phyloP scores from a whole-genome alignment of 2,888 invertebrate species.

The Aleiodes alternator region DNA sequence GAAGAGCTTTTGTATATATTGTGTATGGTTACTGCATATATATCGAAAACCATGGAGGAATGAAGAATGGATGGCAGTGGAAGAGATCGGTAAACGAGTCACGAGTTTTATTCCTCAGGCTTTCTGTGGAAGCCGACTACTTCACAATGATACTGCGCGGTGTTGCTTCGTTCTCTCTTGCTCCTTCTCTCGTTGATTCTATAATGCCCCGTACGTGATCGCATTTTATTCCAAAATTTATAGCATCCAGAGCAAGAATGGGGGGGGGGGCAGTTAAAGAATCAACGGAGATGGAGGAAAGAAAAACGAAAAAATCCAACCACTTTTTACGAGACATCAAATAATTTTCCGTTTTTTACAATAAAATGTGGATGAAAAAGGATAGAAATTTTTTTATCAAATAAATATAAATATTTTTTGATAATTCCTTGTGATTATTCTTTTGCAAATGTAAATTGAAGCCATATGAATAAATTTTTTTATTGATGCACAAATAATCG shows the following conservation, averaged over 20 bases:
- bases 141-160: background rate
- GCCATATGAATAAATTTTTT: background rate
- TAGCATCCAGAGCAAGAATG: constrained; percentile 53
- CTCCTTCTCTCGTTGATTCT: constrained; percentile 47
- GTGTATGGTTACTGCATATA: constrained; percentile 9
- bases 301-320: constrained; percentile 4
- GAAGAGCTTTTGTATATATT: background rate
- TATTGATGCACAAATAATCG: constrained; percentile 25
- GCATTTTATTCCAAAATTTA: constrained; percentile 67
- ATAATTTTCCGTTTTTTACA: constrained; percentile 30
- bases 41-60: constrained; percentile 21
- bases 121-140: constrained; percentile 32
- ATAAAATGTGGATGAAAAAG: constrained; percentile 35
- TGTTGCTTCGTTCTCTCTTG: constrained; percentile 27
- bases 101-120: constrained; percentile 50
- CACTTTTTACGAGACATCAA: constrained; percentile 52
- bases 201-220: constrained; percentile 60
- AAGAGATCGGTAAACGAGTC: constrained; percentile 55
- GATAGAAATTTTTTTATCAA: background rate
- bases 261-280: constrained; percentile 13
- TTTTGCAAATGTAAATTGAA: background rate
- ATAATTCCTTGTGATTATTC: too few relatives aligned
- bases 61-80: constrained; percentile 28
- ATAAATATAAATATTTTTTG: constrained; percentile 38
- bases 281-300: constrained; percentile 7